Evolutionary conservation across 2,888 invertebrate genomes (phyloP).

Genomic region (Tenthredo notha): DNA sequence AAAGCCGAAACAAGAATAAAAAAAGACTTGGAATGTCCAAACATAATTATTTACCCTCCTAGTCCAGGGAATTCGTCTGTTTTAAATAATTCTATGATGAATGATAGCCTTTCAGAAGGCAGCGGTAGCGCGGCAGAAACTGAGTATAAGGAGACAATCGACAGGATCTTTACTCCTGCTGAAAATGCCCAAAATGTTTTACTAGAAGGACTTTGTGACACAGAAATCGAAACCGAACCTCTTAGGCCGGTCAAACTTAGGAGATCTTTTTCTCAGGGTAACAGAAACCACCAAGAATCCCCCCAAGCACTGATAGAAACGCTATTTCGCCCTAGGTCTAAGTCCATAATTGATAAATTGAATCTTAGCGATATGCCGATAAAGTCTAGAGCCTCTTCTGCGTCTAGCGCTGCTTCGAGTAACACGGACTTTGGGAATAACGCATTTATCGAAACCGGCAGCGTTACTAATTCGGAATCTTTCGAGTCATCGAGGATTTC

Average conservation of each 20-base stretch:
- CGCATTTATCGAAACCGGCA: conserved; percentile 61
- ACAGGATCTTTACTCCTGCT: conserved; percentile 55
- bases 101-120: conserved; percentile 66
- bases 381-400: neutral
- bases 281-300: conserved; percentile 54
- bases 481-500: conserved; percentile 69
- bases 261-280: conserved; percentile 66
- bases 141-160: conserved; percentile 54
- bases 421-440: conserved; percentile 64
- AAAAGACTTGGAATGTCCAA: neutral
- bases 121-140: conserved; percentile 56
- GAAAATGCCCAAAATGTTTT: conserved; percentile 51
- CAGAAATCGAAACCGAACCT: neutral
- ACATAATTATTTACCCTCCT: conserved; percentile 43
- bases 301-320: conserved; percentile 45
- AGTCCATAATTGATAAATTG: conserved; percentile 58
- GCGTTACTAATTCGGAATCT: conserved; percentile 61
- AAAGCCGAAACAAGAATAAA: neutral
- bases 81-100: conserved; percentile 71
- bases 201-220: neutral
- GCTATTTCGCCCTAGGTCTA: conserved; percentile 56
- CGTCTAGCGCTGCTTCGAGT: conserved; percentile 53
- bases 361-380: conserved; percentile 7
- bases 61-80: conserved; percentile 63
- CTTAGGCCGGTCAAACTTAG: conserved; percentile 50